A percentile compares a stretch with the other conserved stretches of the same genome.
These are phyloP conservation scores for Platypus cylindrus DNA, from an alignment of 2,888 invertebrate genomes.

Conservation along the genomic window DNA sequence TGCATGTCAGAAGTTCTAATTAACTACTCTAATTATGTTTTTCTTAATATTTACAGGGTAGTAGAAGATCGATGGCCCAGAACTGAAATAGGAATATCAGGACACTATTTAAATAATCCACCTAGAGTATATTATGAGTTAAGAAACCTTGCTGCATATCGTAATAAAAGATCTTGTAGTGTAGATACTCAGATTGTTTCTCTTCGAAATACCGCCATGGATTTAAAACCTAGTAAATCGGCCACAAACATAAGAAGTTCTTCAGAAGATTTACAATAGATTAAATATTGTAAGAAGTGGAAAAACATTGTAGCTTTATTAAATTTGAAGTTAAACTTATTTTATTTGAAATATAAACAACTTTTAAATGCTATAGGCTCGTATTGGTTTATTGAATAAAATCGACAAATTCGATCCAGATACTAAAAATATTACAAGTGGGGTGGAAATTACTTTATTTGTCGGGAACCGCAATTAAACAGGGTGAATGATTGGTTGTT, in stretches of 20 bases:
- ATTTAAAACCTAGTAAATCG: slow-evolving; percentile 20
- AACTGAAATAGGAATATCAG: slow-evolving; percentile 48
- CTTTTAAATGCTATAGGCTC: too few relatives aligned
- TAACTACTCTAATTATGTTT: too few relatives aligned
- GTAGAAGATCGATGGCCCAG: slow-evolving; percentile 43
- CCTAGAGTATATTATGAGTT: slow-evolving; percentile 12
- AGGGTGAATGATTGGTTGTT: background rate
- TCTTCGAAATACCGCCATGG: slow-evolving; percentile 6
- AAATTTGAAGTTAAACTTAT: too few relatives aligned
- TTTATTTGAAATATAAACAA: too few relatives aligned
- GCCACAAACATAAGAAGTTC: slow-evolving; percentile 17
- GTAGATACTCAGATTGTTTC: slow-evolving; percentile 22
- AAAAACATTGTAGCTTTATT: too few relatives aligned
- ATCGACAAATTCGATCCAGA: too few relatives aligned
- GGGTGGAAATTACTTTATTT: too few relatives aligned
- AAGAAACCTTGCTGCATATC: slow-evolving; percentile 20
- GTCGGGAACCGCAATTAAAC: slow-evolving; percentile 2
- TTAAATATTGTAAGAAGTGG: too few relatives aligned
- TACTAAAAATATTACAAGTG: too few relatives aligned
- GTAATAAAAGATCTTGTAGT: slow-evolving; percentile 29
- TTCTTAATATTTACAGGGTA: slow-evolving; percentile 36
- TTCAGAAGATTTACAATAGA: slow-evolving; percentile 1
- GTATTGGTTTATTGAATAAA: too few relatives aligned
- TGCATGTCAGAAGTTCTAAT: too few relatives aligned
- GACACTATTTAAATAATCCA: slow-evolving; percentile 45